Conservation (phyloP, 2,797 vertebrate genomes). For the Falco rusticolus region DNA sequence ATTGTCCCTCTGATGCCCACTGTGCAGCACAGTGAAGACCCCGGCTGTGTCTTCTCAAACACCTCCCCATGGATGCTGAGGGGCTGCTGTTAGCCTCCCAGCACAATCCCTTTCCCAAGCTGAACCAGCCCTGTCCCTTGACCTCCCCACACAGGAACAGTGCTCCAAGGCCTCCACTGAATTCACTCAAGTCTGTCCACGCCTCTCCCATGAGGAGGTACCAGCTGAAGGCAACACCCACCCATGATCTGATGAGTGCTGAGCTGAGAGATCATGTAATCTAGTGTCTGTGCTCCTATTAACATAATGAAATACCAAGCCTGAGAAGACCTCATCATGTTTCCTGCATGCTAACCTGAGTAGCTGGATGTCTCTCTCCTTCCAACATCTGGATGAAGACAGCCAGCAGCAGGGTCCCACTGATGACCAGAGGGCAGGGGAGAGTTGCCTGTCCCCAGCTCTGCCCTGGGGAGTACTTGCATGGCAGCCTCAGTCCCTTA, state of each 20-base stretch:
- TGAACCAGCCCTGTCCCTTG: not conserved
- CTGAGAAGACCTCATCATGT: not conserved
- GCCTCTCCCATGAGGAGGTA: rapidly evolving
- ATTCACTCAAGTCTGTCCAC: not conserved
- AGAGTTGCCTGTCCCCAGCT: rapidly evolving
- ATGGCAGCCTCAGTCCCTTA: not conserved
- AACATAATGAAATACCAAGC: not conserved
- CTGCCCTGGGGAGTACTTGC: not conserved
- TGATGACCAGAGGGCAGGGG: not conserved
- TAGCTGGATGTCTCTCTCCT: not conserved
- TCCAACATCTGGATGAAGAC: not conserved
- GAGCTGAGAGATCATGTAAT: not conserved
- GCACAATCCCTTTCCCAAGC: rapidly evolving
- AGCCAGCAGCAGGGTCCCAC: not conserved
- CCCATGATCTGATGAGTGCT: rapidly evolving
- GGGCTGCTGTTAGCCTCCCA: not conserved
- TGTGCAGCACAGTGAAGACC: rapidly evolving
- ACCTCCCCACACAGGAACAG: rapidly evolving
- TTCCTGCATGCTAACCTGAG: not conserved
- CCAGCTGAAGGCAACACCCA: not conserved
- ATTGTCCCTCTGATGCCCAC: not conserved
- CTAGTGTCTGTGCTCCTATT: not conserved
- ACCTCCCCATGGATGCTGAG: rapidly evolving
- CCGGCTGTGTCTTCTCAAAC: rapidly evolving
- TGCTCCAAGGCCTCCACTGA: rapidly evolving